Conservation (phyloP, 2,888 invertebrate species). For the Athetis lepigone region DNA sequence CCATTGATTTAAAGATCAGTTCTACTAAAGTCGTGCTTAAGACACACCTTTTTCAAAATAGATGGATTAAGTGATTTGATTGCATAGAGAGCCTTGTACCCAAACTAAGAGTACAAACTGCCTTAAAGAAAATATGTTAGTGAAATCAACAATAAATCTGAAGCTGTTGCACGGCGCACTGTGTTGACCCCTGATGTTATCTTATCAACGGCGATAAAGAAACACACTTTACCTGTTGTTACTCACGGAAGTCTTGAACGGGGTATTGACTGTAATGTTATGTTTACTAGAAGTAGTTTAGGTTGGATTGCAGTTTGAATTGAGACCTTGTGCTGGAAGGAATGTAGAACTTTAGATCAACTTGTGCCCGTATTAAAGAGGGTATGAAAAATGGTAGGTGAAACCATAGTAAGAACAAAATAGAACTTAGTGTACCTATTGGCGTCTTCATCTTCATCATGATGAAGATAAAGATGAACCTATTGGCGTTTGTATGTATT, state of each 20-base stretch:
- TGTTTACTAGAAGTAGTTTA: conserved; percentile 27
- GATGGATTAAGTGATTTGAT: conserved; percentile 58
- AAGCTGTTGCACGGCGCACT: conserved; percentile 60
- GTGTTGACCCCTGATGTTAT: conserved; percentile 73
- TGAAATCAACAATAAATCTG: conserved; percentile 64
- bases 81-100: conserved; percentile 42
- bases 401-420: too few species aligned
- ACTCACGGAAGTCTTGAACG: conserved; percentile 62
- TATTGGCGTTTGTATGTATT: too few species aligned
- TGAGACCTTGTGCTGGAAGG: background rate
- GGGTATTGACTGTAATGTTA: conserved; percentile 54
- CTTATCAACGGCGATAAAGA: conserved; percentile 75
- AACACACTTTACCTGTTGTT: conserved; percentile 66
- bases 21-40: conserved; percentile 33
- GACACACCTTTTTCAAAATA: conserved; percentile 50
- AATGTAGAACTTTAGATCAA: too few species aligned
- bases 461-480: too few species aligned
- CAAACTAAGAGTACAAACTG: conserved; percentile 42
- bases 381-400: too few species aligned
- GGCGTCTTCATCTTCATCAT: too few species aligned
- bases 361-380: too few species aligned
- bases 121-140: conserved; percentile 60
- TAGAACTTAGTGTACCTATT: too few species aligned
- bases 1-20: conserved; percentile 29
- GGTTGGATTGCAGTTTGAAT: conserved; percentile 5